Evolutionary conservation across 2,888 invertebrate species (phyloP).

Genomic region (Drosophila bunnanda): DNA sequence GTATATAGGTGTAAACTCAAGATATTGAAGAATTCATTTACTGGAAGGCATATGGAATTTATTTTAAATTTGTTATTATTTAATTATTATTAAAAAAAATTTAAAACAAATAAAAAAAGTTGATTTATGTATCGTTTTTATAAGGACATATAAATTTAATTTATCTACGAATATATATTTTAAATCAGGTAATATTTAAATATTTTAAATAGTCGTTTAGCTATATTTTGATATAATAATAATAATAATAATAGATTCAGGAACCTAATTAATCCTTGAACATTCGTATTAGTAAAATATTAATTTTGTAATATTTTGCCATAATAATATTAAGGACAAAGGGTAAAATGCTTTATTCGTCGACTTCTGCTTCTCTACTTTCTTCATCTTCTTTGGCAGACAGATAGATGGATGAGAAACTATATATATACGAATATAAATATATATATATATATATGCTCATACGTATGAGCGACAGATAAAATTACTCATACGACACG

Average conservation of each 20-base stretch:
- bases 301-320: neutral
- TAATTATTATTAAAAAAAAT: too few species aligned
- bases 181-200: neutral
- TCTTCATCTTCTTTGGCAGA: neutral
- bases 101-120: too few species aligned
- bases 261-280: neutral
- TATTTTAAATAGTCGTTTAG: neutral
- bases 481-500: conserved; percentile 29
- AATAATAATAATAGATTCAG: neutral
- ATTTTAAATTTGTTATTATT: too few species aligned
- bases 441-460: too few species aligned
- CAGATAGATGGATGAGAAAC: conserved; percentile 6
- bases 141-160: neutral
- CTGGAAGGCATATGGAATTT: too few species aligned
- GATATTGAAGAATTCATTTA: too few species aligned
- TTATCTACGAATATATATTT: neutral
- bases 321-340: neutral
- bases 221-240: neutral
- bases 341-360: neutral
- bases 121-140: too few species aligned
- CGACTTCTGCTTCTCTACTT: neutral
- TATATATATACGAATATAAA: too few species aligned
- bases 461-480: conserved; percentile 1
- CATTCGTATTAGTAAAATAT: neutral
- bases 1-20: neutral